Evolutionary conservation across 2,888 invertebrate species (phyloP).

Genomic region (Pilophorus perplexus): DNA sequence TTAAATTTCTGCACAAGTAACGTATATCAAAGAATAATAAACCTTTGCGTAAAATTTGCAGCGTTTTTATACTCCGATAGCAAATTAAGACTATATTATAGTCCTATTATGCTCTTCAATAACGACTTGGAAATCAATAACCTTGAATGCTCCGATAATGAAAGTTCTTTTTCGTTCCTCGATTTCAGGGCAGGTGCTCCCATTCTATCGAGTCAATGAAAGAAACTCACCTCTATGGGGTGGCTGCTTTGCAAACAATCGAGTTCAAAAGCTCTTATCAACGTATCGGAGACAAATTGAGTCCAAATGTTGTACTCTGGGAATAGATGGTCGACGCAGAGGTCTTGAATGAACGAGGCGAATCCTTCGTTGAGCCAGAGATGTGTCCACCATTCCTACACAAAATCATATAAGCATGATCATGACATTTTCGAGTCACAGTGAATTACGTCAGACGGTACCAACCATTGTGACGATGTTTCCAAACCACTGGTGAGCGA

Average conservation of each 20-base stretch:
- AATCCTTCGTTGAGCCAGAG: constrained; percentile 95
- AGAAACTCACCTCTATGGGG: constrained; percentile 81
- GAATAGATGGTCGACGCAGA: constrained; percentile 87
- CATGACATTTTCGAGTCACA: neutral
- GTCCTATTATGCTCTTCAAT: too few species aligned
- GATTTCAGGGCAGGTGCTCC: too few species aligned
- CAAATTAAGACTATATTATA: too few species aligned
- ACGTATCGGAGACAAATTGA: constrained; percentile 87
- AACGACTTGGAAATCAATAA: too few species aligned
- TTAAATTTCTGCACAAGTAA: too few species aligned
- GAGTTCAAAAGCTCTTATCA: constrained; percentile 77
- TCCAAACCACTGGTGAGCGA: constrained; percentile 98
- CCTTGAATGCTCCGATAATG: too few species aligned
- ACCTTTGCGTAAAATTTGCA: too few species aligned
- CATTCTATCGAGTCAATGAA: neutral
- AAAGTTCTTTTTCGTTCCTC: too few species aligned
- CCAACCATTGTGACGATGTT: constrained; percentile 86
- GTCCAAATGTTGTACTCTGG: constrained; percentile 97
- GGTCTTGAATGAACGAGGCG: constrained; percentile 92
- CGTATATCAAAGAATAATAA: too few species aligned
- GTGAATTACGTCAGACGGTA: neutral
- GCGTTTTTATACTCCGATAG: too few species aligned
- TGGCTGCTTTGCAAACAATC: constrained; percentile 90
- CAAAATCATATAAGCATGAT: too few species aligned
- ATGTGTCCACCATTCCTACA: constrained; percentile 91